These are phyloP conservation scores for Patiria miniata DNA, from an alignment of 35 echinoderm and acorn worm genomes.

Conservation along the genomic window DNA sequence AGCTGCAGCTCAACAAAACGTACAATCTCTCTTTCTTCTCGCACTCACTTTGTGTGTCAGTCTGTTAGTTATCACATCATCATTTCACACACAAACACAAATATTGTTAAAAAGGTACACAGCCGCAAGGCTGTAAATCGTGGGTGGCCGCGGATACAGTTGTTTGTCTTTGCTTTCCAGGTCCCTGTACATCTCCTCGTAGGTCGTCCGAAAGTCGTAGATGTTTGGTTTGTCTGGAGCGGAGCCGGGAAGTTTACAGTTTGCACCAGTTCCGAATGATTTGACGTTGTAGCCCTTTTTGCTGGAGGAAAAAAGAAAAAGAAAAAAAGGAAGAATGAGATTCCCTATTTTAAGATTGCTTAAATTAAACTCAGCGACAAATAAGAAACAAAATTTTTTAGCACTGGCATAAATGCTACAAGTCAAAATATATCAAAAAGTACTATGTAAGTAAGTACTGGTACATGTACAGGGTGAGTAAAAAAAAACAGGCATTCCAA, in stretches of 20 bases:
- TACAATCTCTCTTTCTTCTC: too few relatives aligned
- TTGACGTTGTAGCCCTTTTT: slow-evolving; percentile 93
- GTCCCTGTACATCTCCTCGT: slow-evolving; percentile 98
- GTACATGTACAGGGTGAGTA: too few relatives aligned
- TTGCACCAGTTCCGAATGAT: slow-evolving; percentile 95
- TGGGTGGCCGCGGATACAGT: slow-evolving; percentile 69
- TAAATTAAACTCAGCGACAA: too few relatives aligned
- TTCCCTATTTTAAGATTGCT: too few relatives aligned
- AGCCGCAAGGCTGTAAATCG: not conserved
- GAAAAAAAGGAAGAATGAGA: not conserved
- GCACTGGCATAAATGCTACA: too few relatives aligned
- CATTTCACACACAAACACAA: not conserved
- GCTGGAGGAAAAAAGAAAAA: slow-evolving; percentile 51
- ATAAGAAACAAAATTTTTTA: too few relatives aligned
- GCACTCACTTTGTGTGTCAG: too few relatives aligned
- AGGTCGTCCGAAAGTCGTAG: slow-evolving; percentile 92
- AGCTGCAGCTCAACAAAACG: too few relatives aligned
- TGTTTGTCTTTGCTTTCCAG: slow-evolving; percentile 72
- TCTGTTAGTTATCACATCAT: too few relatives aligned
- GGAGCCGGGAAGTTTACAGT: slow-evolving; percentile 86
- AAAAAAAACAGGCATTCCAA: too few relatives aligned
- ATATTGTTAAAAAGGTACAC: not conserved
- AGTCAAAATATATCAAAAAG: too few relatives aligned
- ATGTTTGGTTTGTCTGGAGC: slow-evolving; percentile 96
- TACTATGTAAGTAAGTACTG: too few relatives aligned